phyloP scores from a whole-genome alignment of 2,888 invertebrate genomes.

The Rhingia campestris region DNA sequence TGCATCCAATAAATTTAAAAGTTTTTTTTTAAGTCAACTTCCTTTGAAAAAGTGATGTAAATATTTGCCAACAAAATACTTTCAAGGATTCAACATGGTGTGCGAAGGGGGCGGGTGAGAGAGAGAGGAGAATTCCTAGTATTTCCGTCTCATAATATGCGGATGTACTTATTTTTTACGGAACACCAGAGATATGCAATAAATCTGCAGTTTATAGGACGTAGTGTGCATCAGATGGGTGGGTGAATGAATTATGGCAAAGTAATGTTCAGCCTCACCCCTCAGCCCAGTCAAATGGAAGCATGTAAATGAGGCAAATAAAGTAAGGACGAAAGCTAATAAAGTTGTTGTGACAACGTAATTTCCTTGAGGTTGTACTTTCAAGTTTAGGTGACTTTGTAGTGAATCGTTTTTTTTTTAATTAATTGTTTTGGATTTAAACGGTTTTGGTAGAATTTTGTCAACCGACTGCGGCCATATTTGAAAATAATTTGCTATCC shows the following conservation, averaged over 20 bases:
- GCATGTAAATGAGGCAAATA: constrained; percentile 2
- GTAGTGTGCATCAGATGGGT: background rate
- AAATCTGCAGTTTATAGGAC: constrained; percentile 5
- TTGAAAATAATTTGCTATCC: too few species aligned
- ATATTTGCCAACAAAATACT: constrained; percentile 32
- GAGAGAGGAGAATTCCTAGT: background rate
- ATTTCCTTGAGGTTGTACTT: background rate
- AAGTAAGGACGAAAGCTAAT: background rate
- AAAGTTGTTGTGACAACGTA: background rate
- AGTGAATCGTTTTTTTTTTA: background rate
- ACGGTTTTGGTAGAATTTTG: too few species aligned
- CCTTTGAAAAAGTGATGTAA: background rate
- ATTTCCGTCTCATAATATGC: background rate
- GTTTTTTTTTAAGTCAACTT: background rate
- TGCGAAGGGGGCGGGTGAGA: background rate
- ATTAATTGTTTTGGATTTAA: background rate
- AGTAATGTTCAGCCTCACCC: background rate
- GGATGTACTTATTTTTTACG: constrained; percentile 4
- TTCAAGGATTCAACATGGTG: background rate
- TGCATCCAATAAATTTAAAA: background rate
- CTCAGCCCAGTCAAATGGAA: background rate
- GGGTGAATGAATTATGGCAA: background rate
- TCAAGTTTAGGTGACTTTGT: background rate
- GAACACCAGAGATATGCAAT: background rate
- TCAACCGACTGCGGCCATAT: too few species aligned